Base-by-base conservation (phyloP, 2,113 vertebrate genomes). In the Pomatostomus ruficeps region DNA sequence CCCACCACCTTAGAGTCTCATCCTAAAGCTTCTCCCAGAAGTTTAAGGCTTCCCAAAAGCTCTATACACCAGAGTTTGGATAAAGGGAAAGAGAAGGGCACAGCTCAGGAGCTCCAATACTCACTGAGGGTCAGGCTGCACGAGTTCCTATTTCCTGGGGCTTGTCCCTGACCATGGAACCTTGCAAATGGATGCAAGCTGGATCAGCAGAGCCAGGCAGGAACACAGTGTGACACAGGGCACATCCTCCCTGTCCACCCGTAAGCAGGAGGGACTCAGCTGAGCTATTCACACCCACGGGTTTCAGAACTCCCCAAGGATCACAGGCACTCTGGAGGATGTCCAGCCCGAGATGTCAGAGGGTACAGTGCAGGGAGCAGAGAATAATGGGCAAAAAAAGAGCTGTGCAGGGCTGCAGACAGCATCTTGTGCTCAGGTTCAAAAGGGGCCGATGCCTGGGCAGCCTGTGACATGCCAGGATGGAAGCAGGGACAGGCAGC, bases 101-200 rank as follows among this genome's bases (percentile, higher is more conserved):
- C 0, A 2, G 62, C 62, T 75, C 2, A 0, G 62, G 70, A 91
- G 43, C 28, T 57, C 31, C 0, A 6, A 19, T 2, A 49, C 10
- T 11, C 6, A 11, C 14, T 63, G 42, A 40, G 19, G 45, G 59
- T 45, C 11, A 63, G 35, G 49, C 8, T 89, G 59, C 11, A 62
- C 28, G 12, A 38, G 33, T 73, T 26, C 33, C 23, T 12, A 38
- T 36, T 88, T 85, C 88, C 67, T 88, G 66, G 31, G 36, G 12
- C 55, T 74, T 78, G 62, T 71, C 15, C 31, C 7, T 36, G 81
- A 46, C 23, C 62, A 33, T 40, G 67, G 70, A 61, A 82, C 61
- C 31, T 14, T 84, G 61, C 46, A 62, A 82, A 82, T 48, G 2
- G 0, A 35, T 29, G 42, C 46, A 38, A 23, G 11, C 8, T 55